Conservation (phyloP, 2,888 invertebrate genomes). For the Dromius quadrimaculatus region DNA sequence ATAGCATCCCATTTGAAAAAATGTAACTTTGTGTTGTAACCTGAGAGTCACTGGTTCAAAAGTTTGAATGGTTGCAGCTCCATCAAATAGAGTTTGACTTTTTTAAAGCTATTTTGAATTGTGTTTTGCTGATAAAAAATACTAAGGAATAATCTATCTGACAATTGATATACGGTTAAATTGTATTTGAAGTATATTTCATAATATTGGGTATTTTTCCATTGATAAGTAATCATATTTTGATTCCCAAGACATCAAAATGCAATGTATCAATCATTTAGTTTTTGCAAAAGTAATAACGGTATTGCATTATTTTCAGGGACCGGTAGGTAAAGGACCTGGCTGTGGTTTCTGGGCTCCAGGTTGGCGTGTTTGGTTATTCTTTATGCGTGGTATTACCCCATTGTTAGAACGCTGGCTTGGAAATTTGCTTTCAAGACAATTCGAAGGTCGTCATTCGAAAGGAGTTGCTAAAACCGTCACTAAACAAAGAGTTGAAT, state of each 20-base stretch:
- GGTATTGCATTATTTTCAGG: constrained; percentile 69
- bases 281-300: not conserved
- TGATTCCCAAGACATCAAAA: too few relatives aligned
- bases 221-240: too few relatives aligned
- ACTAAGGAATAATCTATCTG: too few relatives aligned
- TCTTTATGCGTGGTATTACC: constrained; percentile 99
- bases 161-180: too few relatives aligned
- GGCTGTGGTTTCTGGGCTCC: constrained; percentile 99
- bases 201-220: constrained; percentile 16
- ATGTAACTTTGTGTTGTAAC: too few relatives aligned
- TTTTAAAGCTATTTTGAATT: too few relatives aligned
- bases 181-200: too few relatives aligned
- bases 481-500: constrained; percentile 99
- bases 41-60: too few relatives aligned
- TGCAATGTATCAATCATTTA: not conserved
- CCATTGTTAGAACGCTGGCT: constrained; percentile 98
- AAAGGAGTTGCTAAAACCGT: constrained; percentile 99
- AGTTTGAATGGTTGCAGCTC: too few relatives aligned
- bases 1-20: too few relatives aligned
- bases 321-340: constrained; percentile 98
- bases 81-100: too few relatives aligned
- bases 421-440: constrained; percentile 97
- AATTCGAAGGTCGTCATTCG: constrained; percentile 99
- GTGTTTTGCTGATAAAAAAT: too few relatives aligned
- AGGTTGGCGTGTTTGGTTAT: constrained; percentile 99